Percentiles rank a stretch among this genome's conserved stretches.
phyloP scores from a whole-genome alignment of 2,113 vertebrate species.

The Apeltes quadracus region DNA sequence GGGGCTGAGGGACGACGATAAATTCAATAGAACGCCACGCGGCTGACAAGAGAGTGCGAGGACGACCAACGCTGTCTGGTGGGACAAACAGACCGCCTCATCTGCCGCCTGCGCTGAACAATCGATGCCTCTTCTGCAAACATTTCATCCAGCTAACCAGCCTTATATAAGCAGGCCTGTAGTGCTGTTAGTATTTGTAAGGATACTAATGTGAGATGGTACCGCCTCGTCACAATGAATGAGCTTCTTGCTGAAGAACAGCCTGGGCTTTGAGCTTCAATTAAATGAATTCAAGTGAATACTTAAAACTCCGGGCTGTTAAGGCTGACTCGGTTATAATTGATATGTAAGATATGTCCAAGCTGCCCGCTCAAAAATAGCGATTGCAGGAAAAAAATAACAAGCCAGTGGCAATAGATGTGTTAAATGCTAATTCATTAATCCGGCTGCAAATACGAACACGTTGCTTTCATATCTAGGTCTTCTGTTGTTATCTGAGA shows the following conservation, averaged over 20 bases:
- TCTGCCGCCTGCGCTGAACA: constrained; percentile 35
- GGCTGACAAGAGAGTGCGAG: constrained; percentile 48
- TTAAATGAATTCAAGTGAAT: constrained; percentile 44
- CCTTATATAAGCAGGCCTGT: constrained; percentile 33
- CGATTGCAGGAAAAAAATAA: constrained; percentile 32
- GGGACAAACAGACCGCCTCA: constrained; percentile 39
- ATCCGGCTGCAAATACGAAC: constrained; percentile 16
- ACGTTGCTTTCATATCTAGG: constrained; percentile 4
- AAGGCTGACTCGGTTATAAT: constrained; percentile 35
- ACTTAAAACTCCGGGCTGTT: constrained; percentile 3
- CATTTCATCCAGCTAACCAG: constrained; percentile 32
- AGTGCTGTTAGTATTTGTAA: constrained; percentile 17
- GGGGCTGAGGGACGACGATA: constrained; percentile 41
- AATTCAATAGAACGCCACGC: constrained; percentile 53
- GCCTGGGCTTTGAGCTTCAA: constrained; percentile 22
- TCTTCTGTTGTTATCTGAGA: constrained; percentile 1
- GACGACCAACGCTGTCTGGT: constrained; percentile 41
- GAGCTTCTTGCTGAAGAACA: constrained; percentile 11
- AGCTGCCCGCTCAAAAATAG: constrained; percentile 21
- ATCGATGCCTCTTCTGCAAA: constrained; percentile 37
- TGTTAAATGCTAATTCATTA: constrained; percentile 20
- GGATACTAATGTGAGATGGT: constrained; percentile 25
- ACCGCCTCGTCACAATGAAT: constrained; percentile 30
- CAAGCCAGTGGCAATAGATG: constrained; percentile 6
- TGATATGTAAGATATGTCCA: constrained; percentile 35